phyloP scores from a whole-genome alignment of 2,113 vertebrate species.

The Uropsilus gracilis region DNA sequence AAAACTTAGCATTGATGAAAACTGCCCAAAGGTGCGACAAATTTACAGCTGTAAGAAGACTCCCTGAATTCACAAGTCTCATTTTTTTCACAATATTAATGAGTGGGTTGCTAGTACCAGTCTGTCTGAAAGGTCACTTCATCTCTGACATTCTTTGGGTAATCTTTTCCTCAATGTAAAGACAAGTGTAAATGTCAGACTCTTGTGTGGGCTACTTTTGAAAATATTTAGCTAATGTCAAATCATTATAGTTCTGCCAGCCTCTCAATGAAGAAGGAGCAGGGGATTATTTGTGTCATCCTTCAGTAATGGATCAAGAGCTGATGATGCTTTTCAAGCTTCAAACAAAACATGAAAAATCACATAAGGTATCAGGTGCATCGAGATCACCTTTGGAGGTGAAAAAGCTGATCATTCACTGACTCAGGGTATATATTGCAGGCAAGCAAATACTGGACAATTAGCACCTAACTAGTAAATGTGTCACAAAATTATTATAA shows the following conservation, averaged over 20 bases:
- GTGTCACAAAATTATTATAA: neutral
- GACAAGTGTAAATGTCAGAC: slow-evolving; percentile 46
- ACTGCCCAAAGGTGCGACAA: neutral
- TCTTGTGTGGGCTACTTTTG: slow-evolving; percentile 39
- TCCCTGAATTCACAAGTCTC: neutral
- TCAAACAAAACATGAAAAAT: neutral
- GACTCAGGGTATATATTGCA: neutral
- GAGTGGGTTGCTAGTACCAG: neutral
- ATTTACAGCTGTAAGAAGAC: neutral
- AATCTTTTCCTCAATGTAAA: slow-evolving; percentile 61
- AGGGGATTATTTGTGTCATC: neutral
- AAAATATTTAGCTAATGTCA: slow-evolving; percentile 68
- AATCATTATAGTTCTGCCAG: neutral
- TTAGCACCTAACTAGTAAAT: neutral
- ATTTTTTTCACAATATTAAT: slow-evolving; percentile 30
- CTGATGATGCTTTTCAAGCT: neutral
- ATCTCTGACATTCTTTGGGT: slow-evolving; percentile 51
- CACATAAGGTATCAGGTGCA: neutral
- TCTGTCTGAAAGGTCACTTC: slow-evolving; percentile 67
- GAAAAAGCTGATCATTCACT: neutral
- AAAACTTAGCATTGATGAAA: neutral
- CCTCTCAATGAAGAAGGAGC: neutral
- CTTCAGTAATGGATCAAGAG: neutral
- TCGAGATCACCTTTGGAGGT: neutral
- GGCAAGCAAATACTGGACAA: neutral